Base-by-base conservation (phyloP, 1,140 invertebrate species). In the Metopolophium dirhodum region DNA sequence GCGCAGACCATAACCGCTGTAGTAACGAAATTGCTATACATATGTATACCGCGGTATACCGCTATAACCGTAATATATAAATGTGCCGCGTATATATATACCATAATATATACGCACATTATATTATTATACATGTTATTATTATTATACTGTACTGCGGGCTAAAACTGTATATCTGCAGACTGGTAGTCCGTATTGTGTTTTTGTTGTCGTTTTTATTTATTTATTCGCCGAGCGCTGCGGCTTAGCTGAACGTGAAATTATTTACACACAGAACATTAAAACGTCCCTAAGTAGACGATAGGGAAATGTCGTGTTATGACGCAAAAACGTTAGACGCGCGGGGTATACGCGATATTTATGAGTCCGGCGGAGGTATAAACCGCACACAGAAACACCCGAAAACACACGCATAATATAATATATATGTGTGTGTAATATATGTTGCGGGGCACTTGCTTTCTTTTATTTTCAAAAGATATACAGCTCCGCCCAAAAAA, bases 271-370 rank as follows among this genome's bases (percentile, higher is more conserved):
- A 22, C 35, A n/a, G 91, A 68, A 68, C 91, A 45, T 93, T 93
- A 93, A 93, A 93, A 93, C 37, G 91, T 93, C 91, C 77, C 82
- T 86, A 86, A 93, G 91, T 54, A 86, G 91, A 86, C 91, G 91
- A 93, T 83, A 85, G 91, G 91, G 91, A 93, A 93, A 86, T 41
- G 91, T 93, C 91, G 82, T 86, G 51, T 83, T 92, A 92, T 92
- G 91, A 93, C 61, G 91, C 91, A 85, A 92, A 83, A 93, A 93
- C 90, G 68, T 91, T 89, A 91, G 41, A 86, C 85, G 87, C 7
- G 47, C 47, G 49, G 8, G n/a, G 20, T 7, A 49, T 6, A 18
- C 18, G 45, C 14, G 18, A 88, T 88, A 88, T 88, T 88, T 88
- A 88, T 88, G 87, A 88, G 87, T 88, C 30, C 47, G 87, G 35